Base-by-base conservation (phyloP, 1,140 invertebrate species). In the Sitophilus oryzae region DNA sequence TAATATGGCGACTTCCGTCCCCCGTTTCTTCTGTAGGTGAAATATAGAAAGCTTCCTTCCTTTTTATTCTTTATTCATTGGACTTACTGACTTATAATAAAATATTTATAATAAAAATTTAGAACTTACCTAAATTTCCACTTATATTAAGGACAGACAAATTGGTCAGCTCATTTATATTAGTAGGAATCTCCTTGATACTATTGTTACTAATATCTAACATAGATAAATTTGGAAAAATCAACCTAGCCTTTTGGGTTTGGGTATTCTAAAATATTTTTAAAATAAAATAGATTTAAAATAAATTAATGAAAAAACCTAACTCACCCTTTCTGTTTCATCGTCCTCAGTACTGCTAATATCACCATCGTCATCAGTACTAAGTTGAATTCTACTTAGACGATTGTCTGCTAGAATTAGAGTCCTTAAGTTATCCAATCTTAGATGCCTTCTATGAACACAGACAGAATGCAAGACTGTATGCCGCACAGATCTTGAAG, bases 191-290 rank as follows among this genome's bases (percentile, higher is more conserved):
- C 63, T 85, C 82, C 56, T 75, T 78, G 3, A 96, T 70, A 22
- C 79, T 77, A 73, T 99, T 98, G 65, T 89, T 88, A 62, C 90
- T 93, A 5, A 98, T 82, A 72, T 98, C 96, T 58, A 98, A 73
- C 86, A 94, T 94, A 1, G 91, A 95, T 34, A 99, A 79, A 67
- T 89, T 90, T 0, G 96, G 95, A 74, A 96, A 97, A 58, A 98
- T 77, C 16, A 96, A 77, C 45, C 84, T 77, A 1, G 77, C 74
- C 63, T 82, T 83, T n/a, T 77, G 73, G 1, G 72, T 64, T 21
- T 64, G 50, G 1, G 59, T 41, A 44, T 47, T 64, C 64, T 67
- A 52, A 35, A 60, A 60, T 14, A 48, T 16, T 57, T 35, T 40
- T 20, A 37, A 19, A 21, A 25, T 21, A 61, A 35, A 35, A 36